These are phyloP conservation scores for Turritopsis dohrnii DNA, from an alignment of 30 jellyfish, hydroid and myxozoan species.

Conservation along the genomic window DNA sequence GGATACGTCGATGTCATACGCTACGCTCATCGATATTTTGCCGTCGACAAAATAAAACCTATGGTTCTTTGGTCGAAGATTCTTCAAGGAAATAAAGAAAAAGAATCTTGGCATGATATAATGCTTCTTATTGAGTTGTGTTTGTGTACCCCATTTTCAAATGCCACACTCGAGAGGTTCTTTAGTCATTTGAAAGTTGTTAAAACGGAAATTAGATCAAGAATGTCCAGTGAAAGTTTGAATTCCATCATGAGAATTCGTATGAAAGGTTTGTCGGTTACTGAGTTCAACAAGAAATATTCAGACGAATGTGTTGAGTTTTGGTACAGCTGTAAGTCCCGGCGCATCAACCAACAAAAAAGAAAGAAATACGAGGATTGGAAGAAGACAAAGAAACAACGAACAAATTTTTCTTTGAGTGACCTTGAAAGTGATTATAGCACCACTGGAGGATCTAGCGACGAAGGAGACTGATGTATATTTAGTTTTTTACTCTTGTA, in stretches of 20 bases:
- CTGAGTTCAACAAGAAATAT: not conserved
- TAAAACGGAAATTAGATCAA: not conserved
- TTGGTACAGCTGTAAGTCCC: not conserved
- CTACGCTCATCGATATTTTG: not conserved
- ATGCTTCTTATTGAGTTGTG: not conserved
- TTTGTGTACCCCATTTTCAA: not conserved
- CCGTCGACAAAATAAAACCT: not conserved
- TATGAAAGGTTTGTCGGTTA: not conserved
- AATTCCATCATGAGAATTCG: not conserved
- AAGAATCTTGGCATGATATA: not conserved
- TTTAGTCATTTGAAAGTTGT: not conserved
- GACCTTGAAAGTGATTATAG: too few species aligned
- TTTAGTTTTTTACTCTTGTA: too few species aligned
- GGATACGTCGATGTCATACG: not conserved
- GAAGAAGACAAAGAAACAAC: not conserved
- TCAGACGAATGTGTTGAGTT: not conserved
- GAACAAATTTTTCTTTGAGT: not conserved
- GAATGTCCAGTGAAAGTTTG: not conserved
- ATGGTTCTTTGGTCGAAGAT: not conserved
- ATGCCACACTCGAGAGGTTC: not conserved
- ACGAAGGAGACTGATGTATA: too few species aligned
- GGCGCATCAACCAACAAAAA: not conserved
- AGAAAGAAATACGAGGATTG: not conserved
- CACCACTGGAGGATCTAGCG: too few species aligned
- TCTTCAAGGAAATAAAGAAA: too few species aligned